These are phyloP conservation scores for Knipowitschia caucasica DNA, from an alignment of 2,797 vertebrate genomes.

Conservation along the genomic window DNA sequence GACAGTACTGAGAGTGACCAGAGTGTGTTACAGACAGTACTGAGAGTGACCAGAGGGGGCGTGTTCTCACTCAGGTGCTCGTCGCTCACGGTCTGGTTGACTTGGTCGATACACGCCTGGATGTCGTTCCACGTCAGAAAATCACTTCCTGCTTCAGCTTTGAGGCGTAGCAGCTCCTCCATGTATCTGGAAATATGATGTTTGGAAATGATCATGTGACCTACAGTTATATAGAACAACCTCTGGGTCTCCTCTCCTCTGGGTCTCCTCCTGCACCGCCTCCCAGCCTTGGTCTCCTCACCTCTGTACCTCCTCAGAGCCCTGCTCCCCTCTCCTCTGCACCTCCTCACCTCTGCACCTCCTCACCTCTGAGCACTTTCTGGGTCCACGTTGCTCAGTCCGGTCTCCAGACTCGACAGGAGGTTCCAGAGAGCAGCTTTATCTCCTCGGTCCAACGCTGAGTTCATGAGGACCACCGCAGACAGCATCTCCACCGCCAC, in stretches of 20 bases:
- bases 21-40: no score
- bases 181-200: constrained; percentile 83
- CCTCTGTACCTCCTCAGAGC: neutral
- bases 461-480: constrained; percentile 93
- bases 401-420: constrained; percentile 85
- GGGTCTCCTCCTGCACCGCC: no score
- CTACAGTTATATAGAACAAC: no score
- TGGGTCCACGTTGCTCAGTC: constrained; percentile 92
- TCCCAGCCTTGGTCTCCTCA: no score
- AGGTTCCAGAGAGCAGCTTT: constrained; percentile 85
- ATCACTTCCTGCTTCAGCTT: constrained; percentile 75
- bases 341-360: constrained; percentile 63
- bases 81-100: constrained; percentile 87
- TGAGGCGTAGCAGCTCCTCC: constrained; percentile 89
- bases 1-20: no score
- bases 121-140: constrained; percentile 98
- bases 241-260: no score
- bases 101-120: constrained; percentile 88
- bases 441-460: constrained; percentile 87
- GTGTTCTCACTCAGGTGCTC: constrained; percentile 89
- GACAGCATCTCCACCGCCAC: constrained; percentile 98
- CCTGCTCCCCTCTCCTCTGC: no score
- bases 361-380: constrained; percentile 89
- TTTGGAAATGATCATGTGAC: no score
- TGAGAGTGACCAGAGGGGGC: no score